Percentiles rank a stretch among this genome's conserved stretches.
Conservation (phyloP, 1,140 invertebrate species). For the Dendroctonus ponderosae region DNA sequence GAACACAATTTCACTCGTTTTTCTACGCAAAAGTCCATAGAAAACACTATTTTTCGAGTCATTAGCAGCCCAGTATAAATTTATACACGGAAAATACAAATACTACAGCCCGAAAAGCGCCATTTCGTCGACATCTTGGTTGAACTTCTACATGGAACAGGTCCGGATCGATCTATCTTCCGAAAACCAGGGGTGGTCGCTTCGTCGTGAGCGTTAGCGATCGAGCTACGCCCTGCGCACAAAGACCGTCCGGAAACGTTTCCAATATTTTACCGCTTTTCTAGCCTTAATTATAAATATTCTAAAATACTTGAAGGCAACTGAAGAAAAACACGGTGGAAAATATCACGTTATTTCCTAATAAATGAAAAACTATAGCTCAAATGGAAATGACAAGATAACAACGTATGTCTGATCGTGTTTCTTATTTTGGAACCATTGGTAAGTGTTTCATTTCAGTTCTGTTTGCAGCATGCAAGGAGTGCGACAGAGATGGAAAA, state of each 20-base stretch:
- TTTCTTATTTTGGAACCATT: conserved; percentile 33
- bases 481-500: conserved; percentile 35
- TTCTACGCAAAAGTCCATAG: conserved; percentile 26
- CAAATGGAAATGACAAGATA: neutral
- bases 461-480: conserved; percentile 19
- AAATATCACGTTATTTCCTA: neutral
- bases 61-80: conserved; percentile 32
- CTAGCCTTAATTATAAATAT: conserved; percentile 1
- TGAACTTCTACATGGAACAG: conserved; percentile 46
- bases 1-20: conserved; percentile 37
- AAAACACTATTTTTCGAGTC: conserved; percentile 35
- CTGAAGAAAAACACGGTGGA: conserved; percentile 5
- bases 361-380: neutral
- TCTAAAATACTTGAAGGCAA: conserved; percentile 19
- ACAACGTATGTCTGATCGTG: conserved; percentile 32
- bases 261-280: conserved; percentile 5
- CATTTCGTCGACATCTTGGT: conserved; percentile 48
- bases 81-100: conserved; percentile 43
- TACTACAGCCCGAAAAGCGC: conserved; percentile 43
- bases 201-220: conserved; percentile 22
- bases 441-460: conserved; percentile 36
- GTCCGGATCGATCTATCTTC: conserved; percentile 46
- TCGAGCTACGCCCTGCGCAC: conserved; percentile 36
- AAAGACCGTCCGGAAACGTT: conserved; percentile 1
- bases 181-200: conserved; percentile 40